A percentile compares a stretch with the other conserved stretches of the same genome.
phyloP scores from a whole-genome alignment of 2,113 vertebrate genomes.

The Callipepla californica region DNA sequence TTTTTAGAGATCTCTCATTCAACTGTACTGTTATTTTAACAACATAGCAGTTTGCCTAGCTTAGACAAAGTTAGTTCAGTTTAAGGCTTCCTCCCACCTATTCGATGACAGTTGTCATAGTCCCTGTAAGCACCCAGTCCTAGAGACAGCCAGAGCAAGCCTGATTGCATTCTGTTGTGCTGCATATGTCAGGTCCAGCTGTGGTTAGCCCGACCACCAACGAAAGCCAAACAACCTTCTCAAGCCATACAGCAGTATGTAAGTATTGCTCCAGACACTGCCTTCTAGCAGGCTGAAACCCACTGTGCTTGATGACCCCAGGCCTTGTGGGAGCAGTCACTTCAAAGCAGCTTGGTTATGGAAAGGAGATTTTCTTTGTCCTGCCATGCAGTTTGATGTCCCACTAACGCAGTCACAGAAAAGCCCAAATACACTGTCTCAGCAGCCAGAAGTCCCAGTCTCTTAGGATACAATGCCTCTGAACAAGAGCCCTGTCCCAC shows the following conservation, averaged over 20 bases:
- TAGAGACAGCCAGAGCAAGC: not conserved
- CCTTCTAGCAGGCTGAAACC: not conserved
- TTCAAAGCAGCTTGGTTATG: not conserved
- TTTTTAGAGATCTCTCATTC: not conserved
- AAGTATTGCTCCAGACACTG: not conserved
- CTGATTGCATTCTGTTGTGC: fast-evolving
- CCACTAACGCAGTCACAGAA: not conserved
- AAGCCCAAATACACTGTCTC: not conserved
- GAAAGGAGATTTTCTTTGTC: not conserved
- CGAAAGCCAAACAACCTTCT: not conserved
- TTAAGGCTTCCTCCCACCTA: not conserved
- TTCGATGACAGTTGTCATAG: not conserved
- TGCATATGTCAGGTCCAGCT: not conserved
- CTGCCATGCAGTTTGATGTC: not conserved
- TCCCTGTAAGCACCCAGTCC: not conserved
- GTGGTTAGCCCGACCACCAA: not conserved
- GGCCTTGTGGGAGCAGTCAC: not conserved
- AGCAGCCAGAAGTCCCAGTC: not conserved
- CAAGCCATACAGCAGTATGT: not conserved
- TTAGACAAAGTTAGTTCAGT: not conserved
- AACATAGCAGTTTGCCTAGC: not conserved
- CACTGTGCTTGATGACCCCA: not conserved
- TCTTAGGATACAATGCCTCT: not conserved
- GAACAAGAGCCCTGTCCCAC: not conserved
- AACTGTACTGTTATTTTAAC: not conserved